These are phyloP conservation scores for Lasioglossum morio DNA, from an alignment of 2,888 invertebrate genomes.

Conservation along the genomic window DNA sequence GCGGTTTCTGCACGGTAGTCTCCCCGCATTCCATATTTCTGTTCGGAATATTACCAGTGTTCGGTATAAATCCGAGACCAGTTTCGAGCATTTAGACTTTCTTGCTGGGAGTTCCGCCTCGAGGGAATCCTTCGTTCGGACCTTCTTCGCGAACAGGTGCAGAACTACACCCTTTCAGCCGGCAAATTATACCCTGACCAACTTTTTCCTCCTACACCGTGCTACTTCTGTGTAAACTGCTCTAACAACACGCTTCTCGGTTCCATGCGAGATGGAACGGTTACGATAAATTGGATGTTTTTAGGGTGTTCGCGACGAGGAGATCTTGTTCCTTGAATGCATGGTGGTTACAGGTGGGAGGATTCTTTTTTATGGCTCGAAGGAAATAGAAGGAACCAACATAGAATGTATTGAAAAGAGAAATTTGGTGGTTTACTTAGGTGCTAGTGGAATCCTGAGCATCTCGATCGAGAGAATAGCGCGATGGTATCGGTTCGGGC, in stretches of 20 bases:
- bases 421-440: no score
- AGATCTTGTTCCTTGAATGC: background rate
- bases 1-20: conserved; percentile 65
- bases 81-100: conserved; percentile 49
- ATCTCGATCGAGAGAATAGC: background rate
- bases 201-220: background rate
- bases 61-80: conserved; percentile 54
- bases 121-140: conserved; percentile 41
- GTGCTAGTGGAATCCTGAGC: background rate
- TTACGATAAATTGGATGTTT: background rate
- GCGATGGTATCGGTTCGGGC: background rate
- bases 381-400: no score
- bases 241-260: background rate
- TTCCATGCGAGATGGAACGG: background rate
- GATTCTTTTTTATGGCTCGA: background rate
- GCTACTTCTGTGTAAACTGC: background rate
- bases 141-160: conserved; percentile 40
- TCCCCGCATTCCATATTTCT: conserved; percentile 67
- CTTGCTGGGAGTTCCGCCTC: conserved; percentile 44
- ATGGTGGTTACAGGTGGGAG: background rate
- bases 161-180: conserved; percentile 4
- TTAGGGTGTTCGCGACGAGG: background rate
- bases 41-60: conserved; percentile 58
- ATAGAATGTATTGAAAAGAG: no score
- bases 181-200: background rate